Base-by-base conservation (phyloP, 2,797 vertebrate genomes). In the Propithecus perrieri region DNA sequence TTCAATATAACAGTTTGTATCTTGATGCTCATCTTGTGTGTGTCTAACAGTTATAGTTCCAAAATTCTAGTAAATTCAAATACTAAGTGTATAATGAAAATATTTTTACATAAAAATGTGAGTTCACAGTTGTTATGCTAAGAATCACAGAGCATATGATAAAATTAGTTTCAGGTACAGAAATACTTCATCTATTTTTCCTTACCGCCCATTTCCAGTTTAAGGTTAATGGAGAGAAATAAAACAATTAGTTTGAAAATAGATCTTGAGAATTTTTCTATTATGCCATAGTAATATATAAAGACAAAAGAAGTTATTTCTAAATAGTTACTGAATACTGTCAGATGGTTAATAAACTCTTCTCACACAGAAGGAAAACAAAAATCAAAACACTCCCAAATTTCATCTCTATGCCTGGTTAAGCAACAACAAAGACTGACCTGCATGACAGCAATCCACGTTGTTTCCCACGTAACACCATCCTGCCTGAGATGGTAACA, bases 11-110 rank as follows among this genome's bases (percentile, higher is more conserved):
- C 15, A 57, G 43, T 89, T 93, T 80, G 22, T 63, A 85, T 76
- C 38, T 59, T 83, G 71, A 94, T 96, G 74, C 8, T 90, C 46
- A 63, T 48, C 74, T 63, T 55, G 55, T 28, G 24, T 65, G 67
- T 46, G 30, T 61, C 84, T 95, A 86, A 72, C 10, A 71, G 75
- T 48, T 88, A 89, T 0, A 63, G 20, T 83, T 96, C 30, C 57
- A 91, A 93, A 95, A 85, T 28, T 46, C 33, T 78, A 95, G 43
- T 48, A n/a, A 97, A 50, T 96, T 92, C 89, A 97, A 91, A 97
- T 93, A 53, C 43, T 95, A 93, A 85, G 48, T 67, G 33, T 88
- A 46, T 57, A 53, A 84, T 76, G 30, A 93, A 96, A 97, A 95
- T 57, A 46, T 65, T 85, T 96, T 92, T 93, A 79, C 69, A 87